phyloP scores from a whole-genome alignment of 2,797 vertebrate species.

The Alexandromys oeconomus region DNA sequence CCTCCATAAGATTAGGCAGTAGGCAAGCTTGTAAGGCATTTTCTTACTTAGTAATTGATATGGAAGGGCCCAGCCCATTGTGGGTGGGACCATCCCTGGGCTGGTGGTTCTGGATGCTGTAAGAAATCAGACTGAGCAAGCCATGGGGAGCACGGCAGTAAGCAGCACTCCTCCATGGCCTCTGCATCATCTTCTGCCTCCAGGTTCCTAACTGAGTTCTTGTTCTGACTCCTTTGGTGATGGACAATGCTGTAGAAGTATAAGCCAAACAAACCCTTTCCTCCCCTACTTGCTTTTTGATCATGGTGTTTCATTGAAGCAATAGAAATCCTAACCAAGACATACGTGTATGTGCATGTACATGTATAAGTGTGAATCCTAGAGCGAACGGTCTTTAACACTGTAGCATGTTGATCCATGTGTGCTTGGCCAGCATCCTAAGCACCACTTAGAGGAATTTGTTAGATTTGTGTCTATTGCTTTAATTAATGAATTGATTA shows the following conservation, averaged over 20 bases:
- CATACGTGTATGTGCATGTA: neutral
- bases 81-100: neutral
- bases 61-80: neutral
- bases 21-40: neutral
- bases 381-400: neutral
- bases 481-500: neutral
- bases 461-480: neutral
- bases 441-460: neutral
- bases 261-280: neutral
- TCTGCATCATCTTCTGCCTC: neutral
- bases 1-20: neutral
- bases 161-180: neutral
- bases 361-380: neutral
- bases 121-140: neutral
- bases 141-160: neutral
- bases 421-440: neutral
- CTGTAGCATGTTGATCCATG: neutral
- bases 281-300: neutral
- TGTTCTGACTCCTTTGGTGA: neutral
- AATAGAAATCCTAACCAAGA: neutral
- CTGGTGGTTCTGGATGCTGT: neutral
- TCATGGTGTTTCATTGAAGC: neutral
- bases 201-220: neutral
- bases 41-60: neutral
- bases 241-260: neutral